Evolutionary conservation across 2,888 invertebrate genomes (phyloP).

Genomic region (Epinotia bilunana): DNA sequence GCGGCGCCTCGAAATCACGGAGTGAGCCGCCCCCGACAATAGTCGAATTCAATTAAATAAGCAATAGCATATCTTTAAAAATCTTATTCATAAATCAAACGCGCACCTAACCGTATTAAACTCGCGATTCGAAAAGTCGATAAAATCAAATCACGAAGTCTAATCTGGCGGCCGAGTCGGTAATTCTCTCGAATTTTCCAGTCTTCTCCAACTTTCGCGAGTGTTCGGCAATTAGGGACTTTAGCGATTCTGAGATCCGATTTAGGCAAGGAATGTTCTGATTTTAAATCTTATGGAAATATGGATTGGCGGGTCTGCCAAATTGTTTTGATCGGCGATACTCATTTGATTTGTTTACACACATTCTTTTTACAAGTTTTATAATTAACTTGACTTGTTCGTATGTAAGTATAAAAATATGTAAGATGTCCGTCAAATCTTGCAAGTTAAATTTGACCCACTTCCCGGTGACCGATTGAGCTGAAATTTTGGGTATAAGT

Average conservation of each 20-base stretch:
- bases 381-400: too few species aligned
- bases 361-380: too few species aligned
- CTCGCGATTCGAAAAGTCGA: constrained; percentile 38
- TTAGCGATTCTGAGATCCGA: constrained; percentile 55
- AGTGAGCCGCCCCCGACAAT: too few species aligned
- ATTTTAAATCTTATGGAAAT: constrained; percentile 36
- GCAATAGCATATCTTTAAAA: too few species aligned
- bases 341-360: not conserved
- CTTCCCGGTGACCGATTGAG: too few species aligned
- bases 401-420: too few species aligned
- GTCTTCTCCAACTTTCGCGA: constrained; percentile 44
- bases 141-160: constrained; percentile 46
- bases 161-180: constrained; percentile 41
- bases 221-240: constrained; percentile 54
- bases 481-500: too few species aligned
- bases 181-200: constrained; percentile 46
- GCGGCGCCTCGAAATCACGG: too few species aligned
- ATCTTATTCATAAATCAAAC: constrained; percentile 22
- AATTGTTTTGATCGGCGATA: not conserved
- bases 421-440: too few species aligned
- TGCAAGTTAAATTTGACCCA: too few species aligned
- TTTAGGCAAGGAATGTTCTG: constrained; percentile 37
- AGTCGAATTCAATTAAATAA: too few species aligned
- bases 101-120: constrained; percentile 36
- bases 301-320: not conserved